Conservation (phyloP, 2,888 invertebrate species). For the Tromatobia lineatoria region DNA sequence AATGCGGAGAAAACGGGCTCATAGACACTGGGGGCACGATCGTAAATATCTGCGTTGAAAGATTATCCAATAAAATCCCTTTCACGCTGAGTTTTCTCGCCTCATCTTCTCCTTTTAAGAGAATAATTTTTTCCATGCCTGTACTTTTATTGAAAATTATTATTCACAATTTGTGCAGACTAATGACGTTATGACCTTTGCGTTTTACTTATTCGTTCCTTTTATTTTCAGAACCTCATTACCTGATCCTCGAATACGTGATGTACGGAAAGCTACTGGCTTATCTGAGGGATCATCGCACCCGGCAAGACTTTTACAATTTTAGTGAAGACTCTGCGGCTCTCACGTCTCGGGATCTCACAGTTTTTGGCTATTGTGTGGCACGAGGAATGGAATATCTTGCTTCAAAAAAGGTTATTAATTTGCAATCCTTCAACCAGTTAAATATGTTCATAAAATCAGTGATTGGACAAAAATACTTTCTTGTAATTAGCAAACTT, state of each 20-base stretch:
- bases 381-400: constrained; percentile 95
- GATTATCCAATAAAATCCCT: constrained; percentile 29
- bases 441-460: neutral
- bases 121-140: constrained; percentile 1
- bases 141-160: neutral
- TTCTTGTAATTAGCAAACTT: neutral
- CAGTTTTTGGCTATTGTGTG: constrained; percentile 93
- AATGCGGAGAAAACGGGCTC: constrained; percentile 35
- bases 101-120: neutral
- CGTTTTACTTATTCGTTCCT: neutral
- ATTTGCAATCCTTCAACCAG: neutral
- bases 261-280: constrained; percentile 93
- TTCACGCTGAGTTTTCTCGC: neutral
- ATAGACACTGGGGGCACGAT: constrained; percentile 20
- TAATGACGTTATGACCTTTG: constrained; percentile 25
- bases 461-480: neutral
- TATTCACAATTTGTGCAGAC: constrained; percentile 13
- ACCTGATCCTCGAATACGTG: constrained; percentile 94
- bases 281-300: constrained; percentile 90
- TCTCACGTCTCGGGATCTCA: constrained; percentile 90
- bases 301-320: constrained; percentile 87
- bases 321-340: constrained; percentile 89
- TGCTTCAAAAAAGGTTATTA: constrained; percentile 90
- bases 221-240: constrained; percentile 90
- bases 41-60: constrained; percentile 30